These are phyloP conservation scores for Dreissena polymorpha DNA, from an alignment of 1,140 invertebrate species.

Conservation along the genomic window DNA sequence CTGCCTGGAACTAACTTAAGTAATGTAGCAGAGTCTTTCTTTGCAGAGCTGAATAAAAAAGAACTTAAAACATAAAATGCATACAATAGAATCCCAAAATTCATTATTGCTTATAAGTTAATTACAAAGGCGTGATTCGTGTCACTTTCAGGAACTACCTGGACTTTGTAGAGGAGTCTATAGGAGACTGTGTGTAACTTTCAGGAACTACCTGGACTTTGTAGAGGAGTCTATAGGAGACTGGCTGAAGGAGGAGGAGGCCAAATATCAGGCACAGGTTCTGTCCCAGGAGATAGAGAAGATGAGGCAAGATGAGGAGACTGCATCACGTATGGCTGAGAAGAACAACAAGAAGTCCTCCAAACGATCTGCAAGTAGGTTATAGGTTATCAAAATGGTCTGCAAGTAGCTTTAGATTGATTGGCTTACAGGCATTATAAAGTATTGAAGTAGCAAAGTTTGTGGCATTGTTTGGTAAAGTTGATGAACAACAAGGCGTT, in stretches of 20 bases:
- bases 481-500: too few relatives aligned
- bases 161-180: slow-evolving; percentile 75
- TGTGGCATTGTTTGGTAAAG: too few relatives aligned
- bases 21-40: too few relatives aligned
- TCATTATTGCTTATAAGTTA: too few relatives aligned
- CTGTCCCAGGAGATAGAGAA: slow-evolving; percentile 74
- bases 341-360: slow-evolving; percentile 61
- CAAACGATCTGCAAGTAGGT: slow-evolving; percentile 66
- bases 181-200: slow-evolving; percentile 69
- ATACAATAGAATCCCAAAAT: too few relatives aligned
- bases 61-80: too few relatives aligned
- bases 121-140: too few relatives aligned
- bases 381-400: too few relatives aligned
- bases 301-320: slow-evolving; percentile 71
- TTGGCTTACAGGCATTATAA: too few relatives aligned
- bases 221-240: slow-evolving; percentile 73
- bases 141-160: slow-evolving; percentile 74
- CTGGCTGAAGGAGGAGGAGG: slow-evolving; percentile 78
- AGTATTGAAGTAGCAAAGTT: too few relatives aligned
- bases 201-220: slow-evolving; percentile 78
- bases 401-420: too few relatives aligned
- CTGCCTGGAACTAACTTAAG: slow-evolving; percentile 50
- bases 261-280: slow-evolving; percentile 75
- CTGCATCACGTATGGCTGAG: slow-evolving; percentile 60
- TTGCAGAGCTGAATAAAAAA: too few relatives aligned